phyloP scores from a whole-genome alignment of 2,888 invertebrate genomes.

The Amiota minor region DNA sequence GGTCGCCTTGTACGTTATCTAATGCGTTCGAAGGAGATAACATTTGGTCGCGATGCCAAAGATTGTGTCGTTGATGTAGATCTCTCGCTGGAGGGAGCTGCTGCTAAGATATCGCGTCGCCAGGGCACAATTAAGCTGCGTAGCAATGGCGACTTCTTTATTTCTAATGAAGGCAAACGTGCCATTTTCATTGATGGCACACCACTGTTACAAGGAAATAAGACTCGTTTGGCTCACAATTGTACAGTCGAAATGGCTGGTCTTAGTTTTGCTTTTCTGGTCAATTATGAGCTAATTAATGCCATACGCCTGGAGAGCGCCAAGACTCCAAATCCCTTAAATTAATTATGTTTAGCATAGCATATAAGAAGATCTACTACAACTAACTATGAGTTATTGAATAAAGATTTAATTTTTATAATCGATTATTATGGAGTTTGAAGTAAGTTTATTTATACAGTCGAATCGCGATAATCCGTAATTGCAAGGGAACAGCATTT shows the following conservation, averaged over 20 bases:
- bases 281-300: conserved; percentile 92
- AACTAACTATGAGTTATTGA: no score
- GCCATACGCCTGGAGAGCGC: conserved; percentile 91
- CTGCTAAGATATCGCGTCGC: conserved; percentile 92
- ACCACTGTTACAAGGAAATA: conserved; percentile 89
- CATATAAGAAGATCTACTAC: no score
- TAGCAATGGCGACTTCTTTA: conserved; percentile 94
- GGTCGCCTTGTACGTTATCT: conserved; percentile 94
- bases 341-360: conserved; percentile 49
- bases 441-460: no score
- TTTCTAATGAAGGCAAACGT: conserved; percentile 95
- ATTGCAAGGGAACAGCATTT: no score
- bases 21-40: conserved; percentile 95
- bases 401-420: no score
- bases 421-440: no score
- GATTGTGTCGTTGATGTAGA: conserved; percentile 95
- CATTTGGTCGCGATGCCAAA: conserved; percentile 91
- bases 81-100: conserved; percentile 92
- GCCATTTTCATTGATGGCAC: conserved; percentile 95
- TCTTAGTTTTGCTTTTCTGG: conserved; percentile 91
- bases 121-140: conserved; percentile 93
- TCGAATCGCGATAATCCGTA: no score
- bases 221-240: conserved; percentile 92
- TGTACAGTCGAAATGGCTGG: conserved; percentile 96
- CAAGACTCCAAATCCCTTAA: conserved; percentile 79